phyloP scores from a whole-genome alignment of 2,797 vertebrate genomes.

The Sebastes trivittatus region DNA sequence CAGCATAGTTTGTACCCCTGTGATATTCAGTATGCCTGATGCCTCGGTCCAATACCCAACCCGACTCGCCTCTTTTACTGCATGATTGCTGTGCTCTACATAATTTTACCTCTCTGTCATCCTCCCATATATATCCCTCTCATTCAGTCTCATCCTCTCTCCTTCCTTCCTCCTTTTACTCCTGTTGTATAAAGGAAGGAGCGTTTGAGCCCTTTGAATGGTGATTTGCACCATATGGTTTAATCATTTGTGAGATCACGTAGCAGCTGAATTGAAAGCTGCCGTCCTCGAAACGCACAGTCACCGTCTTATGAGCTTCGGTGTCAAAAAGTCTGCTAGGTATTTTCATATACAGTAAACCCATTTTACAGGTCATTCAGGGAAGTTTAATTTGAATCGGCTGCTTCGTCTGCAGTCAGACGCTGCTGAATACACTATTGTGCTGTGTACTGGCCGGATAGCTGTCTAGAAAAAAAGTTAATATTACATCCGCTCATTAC shows the following conservation, averaged over 20 bases:
- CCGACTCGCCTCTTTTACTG: slow-evolving; percentile 53
- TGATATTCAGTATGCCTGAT: slow-evolving; percentile 63
- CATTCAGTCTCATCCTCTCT: slow-evolving; percentile 43
- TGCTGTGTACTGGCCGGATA: slow-evolving; percentile 1
- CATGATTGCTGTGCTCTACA: slow-evolving; percentile 64
- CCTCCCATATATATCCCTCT: slow-evolving; percentile 44
- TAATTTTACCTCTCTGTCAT: slow-evolving; percentile 69
- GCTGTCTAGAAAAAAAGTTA: not conserved
- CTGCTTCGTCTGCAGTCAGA: not conserved
- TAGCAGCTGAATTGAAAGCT: slow-evolving; percentile 43
- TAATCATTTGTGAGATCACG: slow-evolving; percentile 59
- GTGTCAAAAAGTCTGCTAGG: slow-evolving; percentile 37
- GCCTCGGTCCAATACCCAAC: slow-evolving; percentile 48
- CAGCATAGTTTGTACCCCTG: slow-evolving; percentile 64
- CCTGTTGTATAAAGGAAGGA: slow-evolving; percentile 22
- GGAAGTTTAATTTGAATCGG: slow-evolving; percentile 42
- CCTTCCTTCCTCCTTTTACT: slow-evolving; percentile 32
- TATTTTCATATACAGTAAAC: slow-evolving; percentile 43
- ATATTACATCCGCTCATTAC: not conserved
- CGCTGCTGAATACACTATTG: slow-evolving; percentile 20
- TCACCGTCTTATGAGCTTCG: slow-evolving; percentile 17
- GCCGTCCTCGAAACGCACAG: slow-evolving; percentile 40
- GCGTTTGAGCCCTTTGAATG: slow-evolving; percentile 43
- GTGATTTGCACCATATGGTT: slow-evolving; percentile 43
- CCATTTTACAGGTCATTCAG: slow-evolving; percentile 46